A percentile compares a stretch with the other conserved stretches of the same genome.
Evolutionary conservation across 2,888 invertebrate genomes (phyloP).

Genomic region (Aethes cnicana): DNA sequence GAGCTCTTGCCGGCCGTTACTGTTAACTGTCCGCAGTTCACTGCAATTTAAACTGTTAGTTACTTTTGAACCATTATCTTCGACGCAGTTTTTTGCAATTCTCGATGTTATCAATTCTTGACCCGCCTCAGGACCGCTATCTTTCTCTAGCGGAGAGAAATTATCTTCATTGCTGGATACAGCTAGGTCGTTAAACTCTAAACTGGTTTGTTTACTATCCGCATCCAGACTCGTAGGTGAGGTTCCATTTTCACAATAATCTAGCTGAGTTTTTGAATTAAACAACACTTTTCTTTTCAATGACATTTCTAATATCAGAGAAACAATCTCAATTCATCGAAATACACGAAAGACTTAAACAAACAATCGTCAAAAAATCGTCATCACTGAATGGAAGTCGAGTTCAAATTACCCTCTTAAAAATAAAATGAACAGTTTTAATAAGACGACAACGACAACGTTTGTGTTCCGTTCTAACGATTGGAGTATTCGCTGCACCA

Average conservation of each 20-base stretch:
- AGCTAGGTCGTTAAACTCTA: not conserved
- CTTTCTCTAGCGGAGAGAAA: slow-evolving; percentile 33
- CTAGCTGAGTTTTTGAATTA: slow-evolving; percentile 39
- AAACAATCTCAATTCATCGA: too few species aligned
- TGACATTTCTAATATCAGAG: slow-evolving; percentile 41
- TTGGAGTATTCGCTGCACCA: slow-evolving; percentile 26
- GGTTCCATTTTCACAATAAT: slow-evolving; percentile 33
- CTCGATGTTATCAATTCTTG: slow-evolving; percentile 33
- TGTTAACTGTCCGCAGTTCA: not conserved
- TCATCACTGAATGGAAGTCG: slow-evolving; percentile 34
- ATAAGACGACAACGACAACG: slow-evolving; percentile 1
- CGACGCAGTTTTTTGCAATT: slow-evolving; percentile 39
- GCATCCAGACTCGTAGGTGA: not conserved
- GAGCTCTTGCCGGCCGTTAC: not conserved
- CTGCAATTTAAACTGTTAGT: slow-evolving; percentile 15
- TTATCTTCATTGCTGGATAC: not conserved
- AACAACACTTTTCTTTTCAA: slow-evolving; percentile 45
- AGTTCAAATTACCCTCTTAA: slow-evolving; percentile 33
- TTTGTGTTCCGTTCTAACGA: slow-evolving; percentile 19
- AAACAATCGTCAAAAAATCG: too few species aligned
- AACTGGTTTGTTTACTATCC: slow-evolving; percentile 9
- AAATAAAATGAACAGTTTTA: slow-evolving; percentile 20
- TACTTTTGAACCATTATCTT: slow-evolving; percentile 36
- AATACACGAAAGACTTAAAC: too few species aligned
- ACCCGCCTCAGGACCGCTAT: slow-evolving; percentile 36